Evolutionary conservation across 2,113 vertebrate genomes (phyloP).

Genomic region (Nyctibius bracteatus): DNA sequence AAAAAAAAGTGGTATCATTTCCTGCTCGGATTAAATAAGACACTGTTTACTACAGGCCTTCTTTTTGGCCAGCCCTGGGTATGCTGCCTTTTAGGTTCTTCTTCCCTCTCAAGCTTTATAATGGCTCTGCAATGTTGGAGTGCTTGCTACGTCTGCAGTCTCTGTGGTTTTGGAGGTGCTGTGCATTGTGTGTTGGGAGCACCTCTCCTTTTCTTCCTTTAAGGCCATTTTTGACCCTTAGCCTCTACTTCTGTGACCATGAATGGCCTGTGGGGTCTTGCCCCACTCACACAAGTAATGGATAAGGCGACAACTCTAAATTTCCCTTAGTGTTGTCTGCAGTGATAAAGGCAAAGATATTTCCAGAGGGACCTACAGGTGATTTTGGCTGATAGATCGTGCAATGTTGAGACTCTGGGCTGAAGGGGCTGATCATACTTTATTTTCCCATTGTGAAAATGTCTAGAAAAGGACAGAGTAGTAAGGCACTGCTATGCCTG

Average conservation of each 20-base stretch:
- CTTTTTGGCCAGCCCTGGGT: not conserved
- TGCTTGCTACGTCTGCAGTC: not conserved
- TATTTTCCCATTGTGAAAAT: not conserved
- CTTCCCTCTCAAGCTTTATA: not conserved
- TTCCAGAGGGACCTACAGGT: not conserved
- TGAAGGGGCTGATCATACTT: not conserved
- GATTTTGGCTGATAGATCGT: not conserved
- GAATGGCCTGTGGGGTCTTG: not conserved
- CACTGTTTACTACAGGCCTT: not conserved
- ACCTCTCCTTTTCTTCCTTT: not conserved
- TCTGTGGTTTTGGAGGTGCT: not conserved
- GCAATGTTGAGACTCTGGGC: not conserved
- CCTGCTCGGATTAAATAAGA: not conserved
- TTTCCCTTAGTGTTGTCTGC: not conserved
- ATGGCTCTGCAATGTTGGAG: not conserved
- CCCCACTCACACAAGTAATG: not conserved
- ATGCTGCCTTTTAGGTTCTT: not conserved
- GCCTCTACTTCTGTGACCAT: not conserved
- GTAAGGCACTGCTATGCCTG: not conserved
- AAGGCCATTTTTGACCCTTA: not conserved
- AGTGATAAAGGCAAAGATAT: not conserved
- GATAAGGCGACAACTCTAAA: not conserved
- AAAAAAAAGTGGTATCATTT: rapidly evolving
- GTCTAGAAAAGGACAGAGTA: not conserved
- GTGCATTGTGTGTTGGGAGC: not conserved